Percentiles rank a stretch among this genome's conserved stretches.
phyloP scores from a whole-genome alignment of 2,888 invertebrate species.

The Agrotis ipsilon region DNA sequence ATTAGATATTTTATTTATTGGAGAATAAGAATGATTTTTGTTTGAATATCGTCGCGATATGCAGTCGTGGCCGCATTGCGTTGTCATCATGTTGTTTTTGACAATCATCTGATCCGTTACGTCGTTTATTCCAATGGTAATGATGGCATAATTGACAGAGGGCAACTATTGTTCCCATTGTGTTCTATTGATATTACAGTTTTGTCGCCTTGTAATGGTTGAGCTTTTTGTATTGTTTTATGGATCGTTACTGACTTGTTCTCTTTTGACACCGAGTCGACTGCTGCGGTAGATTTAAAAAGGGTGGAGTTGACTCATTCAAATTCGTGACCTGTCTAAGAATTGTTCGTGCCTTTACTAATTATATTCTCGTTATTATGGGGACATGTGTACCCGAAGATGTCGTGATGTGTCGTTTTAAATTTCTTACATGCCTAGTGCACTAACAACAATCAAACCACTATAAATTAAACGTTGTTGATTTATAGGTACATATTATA shows the following conservation, averaged over 20 bases:
- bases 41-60: constrained; percentile 62
- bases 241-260: constrained; percentile 78
- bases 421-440: constrained; percentile 33
- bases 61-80: constrained; percentile 71
- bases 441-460: constrained; percentile 14
- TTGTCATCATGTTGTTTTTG: constrained; percentile 86
- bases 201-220: constrained; percentile 90
- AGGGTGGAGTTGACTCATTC: constrained; percentile 84
- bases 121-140: constrained; percentile 90
- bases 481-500: constrained; percentile 37
- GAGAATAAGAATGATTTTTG: constrained; percentile 76
- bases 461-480: constrained; percentile 20
- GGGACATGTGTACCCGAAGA: constrained; percentile 37
- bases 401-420: constrained; percentile 47
- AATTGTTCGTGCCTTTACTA: constrained; percentile 68
- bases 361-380: constrained; percentile 44
- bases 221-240: constrained; percentile 85
- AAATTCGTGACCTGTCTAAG: constrained; percentile 73
- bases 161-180: constrained; percentile 90
- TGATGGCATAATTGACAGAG: constrained; percentile 91
- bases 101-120: constrained; percentile 88
- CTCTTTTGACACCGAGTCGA: constrained; percentile 77
- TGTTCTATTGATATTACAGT: constrained; percentile 89
- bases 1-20: constrained; percentile 73
- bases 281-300: constrained; percentile 82